Evolutionary conservation across 2,113 vertebrate genomes (phyloP), one percentile per base, ranked within the genome.

Genomic region (Seriola quinqueradiata): DNA sequence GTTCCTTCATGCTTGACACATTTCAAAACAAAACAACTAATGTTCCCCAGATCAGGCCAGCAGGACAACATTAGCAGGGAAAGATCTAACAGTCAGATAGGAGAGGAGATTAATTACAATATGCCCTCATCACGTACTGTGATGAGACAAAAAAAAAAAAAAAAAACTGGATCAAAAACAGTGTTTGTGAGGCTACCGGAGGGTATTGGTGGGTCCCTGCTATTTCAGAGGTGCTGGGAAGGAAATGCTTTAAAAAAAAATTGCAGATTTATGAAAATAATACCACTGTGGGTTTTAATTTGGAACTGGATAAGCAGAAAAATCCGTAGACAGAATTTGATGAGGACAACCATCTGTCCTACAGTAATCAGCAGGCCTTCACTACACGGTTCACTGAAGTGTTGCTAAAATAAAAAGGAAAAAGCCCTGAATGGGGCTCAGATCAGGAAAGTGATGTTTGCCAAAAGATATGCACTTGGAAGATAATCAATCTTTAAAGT

Each of bases 1-100:
- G 77, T 58, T 90, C 70, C 87, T 91, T 91, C 84, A 90, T 90
- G 86, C 91, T 87, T 83, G 90, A 93, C 88, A 90, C 84, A 89
- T 90, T 89, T 93, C 85, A 90, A 92, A 92, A 91, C 84, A 91
- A 90, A 91, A 92, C 83, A 89, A 89, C 83, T 87, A 88, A 92
- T 89, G 90, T 86, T 89, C 84, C 70, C 70, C 70, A 72, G 74
- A 92, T 92, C 88, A 88, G 82, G 72, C 87, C 87, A 92, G 89
- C 91, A 94, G 88, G 85, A 90, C 89, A 75, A 90, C 84, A 92
- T 92, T 90, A 82, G 87, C 75, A 17, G 42, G 65, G 71, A 80
- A 82, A 89, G 90, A 90, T 90, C 89, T 84, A 82, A 90, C 82
- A 88, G 78, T 75, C 81, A 87, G 92, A 92, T 86, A 91, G 80